Percentiles rank a stretch among this genome's conserved stretches.
These are phyloP conservation scores for Pyrrhia umbra DNA, from an alignment of 2,888 invertebrate genomes.

Conservation along the genomic window DNA sequence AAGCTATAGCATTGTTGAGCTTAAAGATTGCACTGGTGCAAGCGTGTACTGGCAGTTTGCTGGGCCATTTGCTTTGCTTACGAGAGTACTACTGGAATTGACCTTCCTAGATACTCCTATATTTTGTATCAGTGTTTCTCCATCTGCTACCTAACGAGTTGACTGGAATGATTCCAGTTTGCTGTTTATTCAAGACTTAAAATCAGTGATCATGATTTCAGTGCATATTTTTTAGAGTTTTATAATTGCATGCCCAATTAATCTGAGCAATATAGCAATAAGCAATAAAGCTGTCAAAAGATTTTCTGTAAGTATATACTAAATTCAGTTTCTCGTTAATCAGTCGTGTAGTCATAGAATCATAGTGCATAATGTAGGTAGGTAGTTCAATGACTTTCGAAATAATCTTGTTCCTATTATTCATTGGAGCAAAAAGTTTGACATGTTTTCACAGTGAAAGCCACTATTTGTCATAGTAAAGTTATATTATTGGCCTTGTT, in stretches of 20 bases:
- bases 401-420: slow-evolving; percentile 39
- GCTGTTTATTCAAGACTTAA: too few relatives aligned
- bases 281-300: background rate
- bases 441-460: slow-evolving; percentile 52
- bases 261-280: too few relatives aligned
- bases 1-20: slow-evolving; percentile 20
- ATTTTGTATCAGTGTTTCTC: background rate
- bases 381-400: slow-evolving; percentile 46
- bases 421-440: slow-evolving; percentile 51
- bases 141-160: background rate
- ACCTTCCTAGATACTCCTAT: background rate
- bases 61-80: slow-evolving; percentile 34
- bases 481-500: slow-evolving; percentile 49
- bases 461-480: slow-evolving; percentile 31
- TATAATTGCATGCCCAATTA: too few relatives aligned
- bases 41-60: slow-evolving; percentile 24
- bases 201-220: too few relatives aligned
- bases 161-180: background rate
- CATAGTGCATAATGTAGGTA: background rate
- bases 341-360: background rate
- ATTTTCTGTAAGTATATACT: too few relatives aligned
- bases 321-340: background rate
- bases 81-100: background rate
- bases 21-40: slow-evolving; percentile 29
- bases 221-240: too few relatives aligned